Evolutionary conservation across 2,888 invertebrate species (phyloP).

Genomic region (Trichogramma dendrolimi): DNA sequence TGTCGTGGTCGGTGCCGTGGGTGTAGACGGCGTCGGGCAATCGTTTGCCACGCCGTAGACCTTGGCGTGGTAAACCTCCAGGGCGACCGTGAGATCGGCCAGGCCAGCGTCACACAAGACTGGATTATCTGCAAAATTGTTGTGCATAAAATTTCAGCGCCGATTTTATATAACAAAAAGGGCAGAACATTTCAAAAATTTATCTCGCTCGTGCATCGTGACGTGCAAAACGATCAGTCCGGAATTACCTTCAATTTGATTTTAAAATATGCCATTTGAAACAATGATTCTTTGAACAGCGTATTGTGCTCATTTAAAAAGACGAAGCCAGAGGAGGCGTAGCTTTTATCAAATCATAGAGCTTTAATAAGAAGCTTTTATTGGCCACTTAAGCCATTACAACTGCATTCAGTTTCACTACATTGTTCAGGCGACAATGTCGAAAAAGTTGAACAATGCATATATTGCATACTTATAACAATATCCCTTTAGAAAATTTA

Average conservation of each 20-base stretch:
- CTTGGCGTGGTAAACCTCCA: conserved; percentile 70
- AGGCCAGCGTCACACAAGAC: conserved; percentile 72
- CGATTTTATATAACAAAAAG: too few relatives aligned
- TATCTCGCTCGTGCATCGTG: too few relatives aligned
- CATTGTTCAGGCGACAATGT: too few relatives aligned
- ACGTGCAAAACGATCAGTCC: too few relatives aligned
- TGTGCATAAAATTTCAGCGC: too few relatives aligned
- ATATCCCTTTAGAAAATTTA: too few relatives aligned
- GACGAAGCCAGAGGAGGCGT: conserved; percentile 18
- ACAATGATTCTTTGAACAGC: conserved; percentile 18
- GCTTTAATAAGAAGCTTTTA: conserved; percentile 25
- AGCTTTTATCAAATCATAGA: conserved; percentile 27
- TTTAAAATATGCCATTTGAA: conserved; percentile 2
- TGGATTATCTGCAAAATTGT: conserved; percentile 67
- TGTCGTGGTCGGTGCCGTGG: conserved; percentile 33
- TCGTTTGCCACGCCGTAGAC: conserved; percentile 64
- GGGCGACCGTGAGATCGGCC: conserved; percentile 65
- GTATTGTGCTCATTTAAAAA: conserved; percentile 27
- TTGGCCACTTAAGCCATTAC: conserved; percentile 23
- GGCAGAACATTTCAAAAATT: too few relatives aligned
- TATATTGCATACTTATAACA: too few relatives aligned
- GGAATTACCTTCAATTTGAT: too few relatives aligned
- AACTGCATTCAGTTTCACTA: too few relatives aligned
- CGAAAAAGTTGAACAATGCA: too few relatives aligned
- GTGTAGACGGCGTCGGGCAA: conserved; percentile 40